Evolutionary conservation across 2,797 vertebrate genomes (phyloP).

Genomic region (Phylloscopus collybita): DNA sequence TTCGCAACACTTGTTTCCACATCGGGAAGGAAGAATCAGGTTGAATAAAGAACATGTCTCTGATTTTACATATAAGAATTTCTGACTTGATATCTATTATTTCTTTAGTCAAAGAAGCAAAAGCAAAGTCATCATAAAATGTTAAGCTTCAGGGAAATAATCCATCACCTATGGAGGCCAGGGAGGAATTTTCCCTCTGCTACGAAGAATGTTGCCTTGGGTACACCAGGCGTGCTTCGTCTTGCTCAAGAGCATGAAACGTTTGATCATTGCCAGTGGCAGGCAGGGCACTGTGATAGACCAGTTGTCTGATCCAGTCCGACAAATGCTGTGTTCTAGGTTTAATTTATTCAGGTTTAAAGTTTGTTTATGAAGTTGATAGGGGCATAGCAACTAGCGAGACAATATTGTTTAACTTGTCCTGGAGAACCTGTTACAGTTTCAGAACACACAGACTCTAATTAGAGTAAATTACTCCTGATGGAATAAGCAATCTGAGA

Average conservation of each 20-base stretch:
- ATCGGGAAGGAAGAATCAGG: not conserved
- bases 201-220: not conserved
- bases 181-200: not conserved
- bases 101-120: not conserved
- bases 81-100: not conserved
- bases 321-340: constrained; percentile 20
- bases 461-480: constrained; percentile 77
- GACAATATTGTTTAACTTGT: constrained; percentile 53
- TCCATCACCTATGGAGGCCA: not conserved
- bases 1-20: not conserved
- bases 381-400: not conserved
- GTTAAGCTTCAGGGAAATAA: not conserved
- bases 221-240: not conserved
- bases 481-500: constrained; percentile 69
- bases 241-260: not conserved
- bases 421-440: constrained; percentile 62
- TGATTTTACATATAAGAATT: not conserved
- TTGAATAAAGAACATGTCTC: not conserved
- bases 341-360: constrained; percentile 46
- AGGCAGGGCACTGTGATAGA: not conserved
- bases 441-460: constrained; percentile 66
- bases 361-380: constrained; percentile 61
- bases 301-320: not conserved
- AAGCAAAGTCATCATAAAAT: not conserved
- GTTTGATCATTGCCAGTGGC: constrained; percentile 7